Conservation (phyloP, 2,113 vertebrate species). For the Anolis carolinensis region DNA sequence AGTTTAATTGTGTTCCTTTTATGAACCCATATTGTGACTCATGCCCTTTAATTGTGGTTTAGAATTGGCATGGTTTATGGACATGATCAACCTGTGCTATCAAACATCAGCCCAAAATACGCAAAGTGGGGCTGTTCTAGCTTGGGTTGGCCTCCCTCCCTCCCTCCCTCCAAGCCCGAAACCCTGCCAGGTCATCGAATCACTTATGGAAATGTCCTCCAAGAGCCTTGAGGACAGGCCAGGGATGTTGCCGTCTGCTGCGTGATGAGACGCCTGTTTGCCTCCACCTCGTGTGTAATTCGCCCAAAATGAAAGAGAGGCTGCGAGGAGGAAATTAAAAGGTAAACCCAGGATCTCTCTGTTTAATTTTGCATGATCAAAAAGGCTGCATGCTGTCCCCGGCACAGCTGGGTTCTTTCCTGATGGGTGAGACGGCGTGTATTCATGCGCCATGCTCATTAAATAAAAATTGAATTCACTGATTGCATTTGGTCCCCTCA, state of each 20-base stretch:
- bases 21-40: neutral
- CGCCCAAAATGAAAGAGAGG: neutral
- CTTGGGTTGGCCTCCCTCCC: neutral
- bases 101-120: constrained; percentile 17
- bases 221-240: neutral
- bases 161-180: neutral
- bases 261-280: fast-evolving
- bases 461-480: neutral
- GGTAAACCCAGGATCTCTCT: neutral
- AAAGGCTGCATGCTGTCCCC: neutral
- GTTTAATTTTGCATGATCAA: constrained; percentile 3
- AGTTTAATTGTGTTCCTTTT: neutral
- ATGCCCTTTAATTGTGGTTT: constrained; percentile 20
- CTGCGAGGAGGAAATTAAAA: constrained; percentile 17
- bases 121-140: neutral
- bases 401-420: neutral
- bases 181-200: neutral
- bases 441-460: neutral
- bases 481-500: too few relatives aligned
- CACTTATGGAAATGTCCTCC: neutral
- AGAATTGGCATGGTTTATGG: neutral
- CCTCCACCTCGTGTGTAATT: neutral
- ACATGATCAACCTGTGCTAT: neutral
- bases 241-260: neutral
- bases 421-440: neutral